Percentiles rank a stretch among this genome's conserved stretches.
Evolutionary conservation across 2,888 invertebrate species (phyloP).

Genomic region (Drosophila nr. perissopoda): DNA sequence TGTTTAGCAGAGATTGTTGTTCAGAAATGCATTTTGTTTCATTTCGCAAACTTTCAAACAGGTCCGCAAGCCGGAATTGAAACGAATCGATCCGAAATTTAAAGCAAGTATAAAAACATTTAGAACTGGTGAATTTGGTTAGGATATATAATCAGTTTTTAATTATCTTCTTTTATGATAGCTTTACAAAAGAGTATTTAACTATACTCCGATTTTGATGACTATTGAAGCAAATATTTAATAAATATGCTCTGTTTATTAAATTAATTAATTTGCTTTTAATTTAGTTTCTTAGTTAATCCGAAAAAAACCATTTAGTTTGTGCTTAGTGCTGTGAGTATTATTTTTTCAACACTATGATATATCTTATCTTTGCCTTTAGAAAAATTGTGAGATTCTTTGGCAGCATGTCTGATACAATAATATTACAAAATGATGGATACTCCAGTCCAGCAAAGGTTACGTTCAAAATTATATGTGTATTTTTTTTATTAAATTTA

Average conservation of each 20-base stretch:
- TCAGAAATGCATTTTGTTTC: conserved; percentile 13
- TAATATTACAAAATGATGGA: background rate
- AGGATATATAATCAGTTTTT: background rate
- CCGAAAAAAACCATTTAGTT: background rate
- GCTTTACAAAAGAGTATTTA: background rate
- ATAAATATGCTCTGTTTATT: background rate
- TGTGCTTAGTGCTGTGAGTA: background rate
- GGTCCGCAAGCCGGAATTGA: background rate
- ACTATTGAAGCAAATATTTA: too few species aligned
- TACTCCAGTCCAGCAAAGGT: background rate
- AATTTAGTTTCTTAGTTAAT: background rate
- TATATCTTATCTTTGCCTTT: background rate
- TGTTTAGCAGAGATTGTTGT: conserved; percentile 53
- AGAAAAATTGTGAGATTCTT: background rate
- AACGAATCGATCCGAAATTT: background rate
- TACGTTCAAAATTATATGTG: background rate
- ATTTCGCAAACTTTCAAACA: conserved; percentile 1
- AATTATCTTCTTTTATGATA: background rate
- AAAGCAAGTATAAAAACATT: background rate
- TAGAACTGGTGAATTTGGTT: background rate
- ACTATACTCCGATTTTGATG: too few species aligned
- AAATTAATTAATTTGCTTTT: background rate
- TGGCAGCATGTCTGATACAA: background rate
- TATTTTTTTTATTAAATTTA: background rate
- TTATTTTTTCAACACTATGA: background rate